These are phyloP conservation scores for Drosophila nigromelanica DNA, from an alignment of 1,140 invertebrate genomes.

Conservation along the genomic window DNA sequence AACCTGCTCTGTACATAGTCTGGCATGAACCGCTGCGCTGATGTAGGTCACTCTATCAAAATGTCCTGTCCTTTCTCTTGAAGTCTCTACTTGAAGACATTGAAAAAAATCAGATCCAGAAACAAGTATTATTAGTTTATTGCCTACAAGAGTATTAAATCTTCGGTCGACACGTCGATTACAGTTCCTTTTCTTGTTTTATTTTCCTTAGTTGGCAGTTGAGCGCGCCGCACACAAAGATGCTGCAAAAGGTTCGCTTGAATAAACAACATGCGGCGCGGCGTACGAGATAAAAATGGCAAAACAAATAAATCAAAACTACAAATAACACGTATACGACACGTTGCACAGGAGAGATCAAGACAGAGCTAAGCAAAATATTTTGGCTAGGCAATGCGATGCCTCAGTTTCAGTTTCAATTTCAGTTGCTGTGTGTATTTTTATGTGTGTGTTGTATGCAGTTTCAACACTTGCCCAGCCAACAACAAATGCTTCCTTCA, in stretches of 20 bases:
- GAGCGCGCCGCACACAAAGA: constrained; percentile 58
- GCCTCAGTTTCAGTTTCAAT: constrained; percentile 55
- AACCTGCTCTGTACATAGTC: neutral
- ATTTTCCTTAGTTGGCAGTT: constrained; percentile 16
- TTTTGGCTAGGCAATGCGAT: constrained; percentile 48
- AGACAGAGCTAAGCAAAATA: constrained; percentile 27
- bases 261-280: constrained; percentile 37
- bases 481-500: constrained; percentile 74
- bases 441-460: constrained; percentile 12
- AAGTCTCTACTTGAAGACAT: too few species aligned
- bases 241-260: constrained; percentile 46
- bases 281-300: constrained; percentile 56
- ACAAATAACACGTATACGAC: constrained; percentile 73
- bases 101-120: too few species aligned
- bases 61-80: neutral
- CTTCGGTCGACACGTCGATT: neutral
- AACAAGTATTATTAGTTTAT: too few species aligned
- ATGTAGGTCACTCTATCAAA: neutral
- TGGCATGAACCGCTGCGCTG: neutral
- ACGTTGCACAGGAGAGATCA: constrained; percentile 42
- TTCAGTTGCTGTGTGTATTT: neutral
- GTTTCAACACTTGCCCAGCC: constrained; percentile 59
- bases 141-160: neutral
- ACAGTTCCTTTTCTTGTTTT: neutral
- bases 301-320: constrained; percentile 76